phyloP scores from a whole-genome alignment of 2,797 vertebrate species.

The Carcharodon carcharias region DNA sequence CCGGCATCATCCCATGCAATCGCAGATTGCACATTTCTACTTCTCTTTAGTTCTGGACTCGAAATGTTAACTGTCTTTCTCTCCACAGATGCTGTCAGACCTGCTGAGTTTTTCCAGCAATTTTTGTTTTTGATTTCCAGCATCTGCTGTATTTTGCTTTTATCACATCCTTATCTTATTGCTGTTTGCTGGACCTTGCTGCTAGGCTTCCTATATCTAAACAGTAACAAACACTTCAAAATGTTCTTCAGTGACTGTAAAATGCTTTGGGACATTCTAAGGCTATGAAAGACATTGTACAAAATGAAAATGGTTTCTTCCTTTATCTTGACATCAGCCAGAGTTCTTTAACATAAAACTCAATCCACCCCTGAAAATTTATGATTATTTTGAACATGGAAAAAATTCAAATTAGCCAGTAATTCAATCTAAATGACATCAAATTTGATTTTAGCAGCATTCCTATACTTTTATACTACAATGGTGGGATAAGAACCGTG shows the following conservation, averaged over 20 bases:
- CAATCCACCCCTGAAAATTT: background rate
- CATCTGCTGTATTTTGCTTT: too few species aligned
- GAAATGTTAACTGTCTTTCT: too few species aligned
- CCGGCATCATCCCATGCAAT: too few species aligned
- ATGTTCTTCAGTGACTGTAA: background rate
- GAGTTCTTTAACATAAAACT: background rate
- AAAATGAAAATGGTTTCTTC: background rate
- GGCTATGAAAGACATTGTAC: background rate
- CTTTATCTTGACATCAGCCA: background rate
- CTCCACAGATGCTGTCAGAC: too few species aligned
- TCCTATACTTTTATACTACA: background rate
- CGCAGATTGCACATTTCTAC: too few species aligned
- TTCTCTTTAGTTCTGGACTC: too few species aligned
- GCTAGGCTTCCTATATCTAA: background rate
- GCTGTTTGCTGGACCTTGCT: background rate
- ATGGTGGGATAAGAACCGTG: background rate
- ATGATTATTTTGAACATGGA: background rate
- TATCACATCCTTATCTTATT: background rate
- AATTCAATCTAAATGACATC: background rate
- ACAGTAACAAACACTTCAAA: background rate
- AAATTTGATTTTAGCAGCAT: background rate
- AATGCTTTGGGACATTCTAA: background rate
- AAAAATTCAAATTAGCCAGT: background rate
- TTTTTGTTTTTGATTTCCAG: too few species aligned
- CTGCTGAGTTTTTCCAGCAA: too few species aligned